phyloP scores from a whole-genome alignment of 23 tunicate species.

The Styela clava region DNA sequence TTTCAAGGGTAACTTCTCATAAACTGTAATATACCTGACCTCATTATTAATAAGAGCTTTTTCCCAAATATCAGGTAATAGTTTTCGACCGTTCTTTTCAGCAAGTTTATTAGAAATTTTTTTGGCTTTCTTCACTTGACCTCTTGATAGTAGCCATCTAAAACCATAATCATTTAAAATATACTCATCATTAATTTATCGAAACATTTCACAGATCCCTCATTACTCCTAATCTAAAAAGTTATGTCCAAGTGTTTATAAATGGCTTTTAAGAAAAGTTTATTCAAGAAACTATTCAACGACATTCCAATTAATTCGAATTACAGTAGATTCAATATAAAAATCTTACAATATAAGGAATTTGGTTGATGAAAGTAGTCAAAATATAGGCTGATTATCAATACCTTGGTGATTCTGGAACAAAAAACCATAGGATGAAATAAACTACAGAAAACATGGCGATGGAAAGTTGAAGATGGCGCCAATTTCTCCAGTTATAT shows the following conservation, averaged over 20 bases:
- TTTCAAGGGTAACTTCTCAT: too few species aligned
- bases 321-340: too few species aligned
- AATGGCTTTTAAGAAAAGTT: too few species aligned
- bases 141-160: constrained; percentile 70
- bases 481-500: constrained; percentile 68
- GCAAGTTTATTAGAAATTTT: constrained; percentile 52
- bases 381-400: background rate
- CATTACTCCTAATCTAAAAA: too few species aligned
- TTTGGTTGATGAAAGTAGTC: too few species aligned
- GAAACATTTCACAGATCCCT: too few species aligned
- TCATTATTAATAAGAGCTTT: constrained; percentile 45
- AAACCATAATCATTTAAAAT: background rate
- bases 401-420: constrained; percentile 81
- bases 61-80: constrained; percentile 56
- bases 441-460: constrained; percentile 37
- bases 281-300: too few species aligned
- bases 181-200: too few species aligned
- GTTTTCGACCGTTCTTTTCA: constrained; percentile 35
- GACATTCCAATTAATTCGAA: too few species aligned
- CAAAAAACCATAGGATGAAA: constrained; percentile 26
- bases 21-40: too few species aligned
- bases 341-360: too few species aligned
- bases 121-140: constrained; percentile 50
- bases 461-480: constrained; percentile 13
- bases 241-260: background rate